phyloP scores from a whole-genome alignment of 2,113 vertebrate genomes.

The Corynorhinus townsendii region DNA sequence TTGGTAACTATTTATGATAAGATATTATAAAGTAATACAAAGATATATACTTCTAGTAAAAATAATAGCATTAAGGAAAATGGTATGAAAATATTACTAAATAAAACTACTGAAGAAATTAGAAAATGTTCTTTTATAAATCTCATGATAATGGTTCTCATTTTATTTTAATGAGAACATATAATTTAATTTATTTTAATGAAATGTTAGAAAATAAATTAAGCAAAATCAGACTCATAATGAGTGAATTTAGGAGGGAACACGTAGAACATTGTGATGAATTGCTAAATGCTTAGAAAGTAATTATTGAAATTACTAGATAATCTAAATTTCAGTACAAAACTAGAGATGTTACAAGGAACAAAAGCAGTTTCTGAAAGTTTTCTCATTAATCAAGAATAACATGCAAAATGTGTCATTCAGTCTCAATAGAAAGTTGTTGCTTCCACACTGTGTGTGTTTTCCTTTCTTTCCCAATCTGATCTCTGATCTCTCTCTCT shows the following conservation, averaged over 20 bases:
- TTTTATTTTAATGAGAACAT: conserved; percentile 58
- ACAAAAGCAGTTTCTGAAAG: neutral
- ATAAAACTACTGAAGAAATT: conserved; percentile 36
- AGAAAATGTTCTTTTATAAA: conserved; percentile 33
- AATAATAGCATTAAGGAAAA: conserved; percentile 24
- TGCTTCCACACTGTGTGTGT: fast-evolving
- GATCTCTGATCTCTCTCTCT: neutral
- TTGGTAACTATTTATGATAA: neutral
- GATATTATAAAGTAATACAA: conserved; percentile 16
- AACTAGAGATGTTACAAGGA: neutral
- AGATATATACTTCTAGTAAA: neutral
- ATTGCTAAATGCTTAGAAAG: conserved; percentile 52
- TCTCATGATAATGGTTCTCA: conserved; percentile 49
- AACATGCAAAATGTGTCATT: neutral
- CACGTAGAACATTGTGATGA: conserved; percentile 57
- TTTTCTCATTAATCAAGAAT: conserved; percentile 19
- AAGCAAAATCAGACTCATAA: conserved; percentile 62
- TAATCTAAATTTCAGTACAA: conserved; percentile 45
- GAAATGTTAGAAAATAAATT: conserved; percentile 61
- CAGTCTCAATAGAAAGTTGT: neutral
- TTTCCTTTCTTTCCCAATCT: neutral
- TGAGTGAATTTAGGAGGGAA: conserved; percentile 60
- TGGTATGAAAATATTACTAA: conserved; percentile 44
- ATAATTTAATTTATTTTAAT: conserved; percentile 66
- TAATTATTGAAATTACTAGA: conserved; percentile 65